A percentile compares a stretch with the other conserved stretches of the same genome.
Conservation (phyloP, 2,113 vertebrate species). For the Pseudolaguvia tuberculata region DNA sequence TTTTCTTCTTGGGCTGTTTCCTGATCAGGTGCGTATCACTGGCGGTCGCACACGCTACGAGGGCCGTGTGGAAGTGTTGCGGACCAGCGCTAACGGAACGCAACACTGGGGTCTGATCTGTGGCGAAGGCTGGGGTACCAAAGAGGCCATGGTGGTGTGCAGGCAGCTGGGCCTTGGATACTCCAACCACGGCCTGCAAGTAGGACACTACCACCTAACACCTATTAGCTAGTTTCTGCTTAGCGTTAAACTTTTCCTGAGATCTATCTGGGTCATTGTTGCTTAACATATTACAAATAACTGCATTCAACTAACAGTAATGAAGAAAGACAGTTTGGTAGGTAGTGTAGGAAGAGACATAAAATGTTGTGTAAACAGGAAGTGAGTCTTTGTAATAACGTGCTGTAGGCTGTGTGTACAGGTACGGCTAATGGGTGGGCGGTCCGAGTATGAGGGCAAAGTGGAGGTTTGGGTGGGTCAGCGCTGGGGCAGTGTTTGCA, state of each 20-base stretch:
- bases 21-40: conserved; percentile 82
- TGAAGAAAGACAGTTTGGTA: not conserved
- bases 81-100: conserved; percentile 63
- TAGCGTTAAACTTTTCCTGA: not conserved
- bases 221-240: not conserved
- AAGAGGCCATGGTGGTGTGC: conserved; percentile 86
- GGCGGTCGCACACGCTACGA: conserved; percentile 86
- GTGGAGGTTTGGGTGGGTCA: conserved; percentile 80
- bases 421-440: conserved; percentile 78
- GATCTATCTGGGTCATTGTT: not conserved
- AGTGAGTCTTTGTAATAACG: conserved; percentile 26
- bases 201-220: conserved; percentile 65
- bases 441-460: conserved; percentile 74
- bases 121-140: conserved; percentile 86
- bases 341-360: conserved; percentile 3
- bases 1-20: conserved; percentile 46
- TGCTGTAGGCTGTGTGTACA: conserved; percentile 57
- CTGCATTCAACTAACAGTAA: conserved; percentile 1
- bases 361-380: not conserved
- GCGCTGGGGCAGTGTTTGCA: conserved; percentile 82
- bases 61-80: conserved; percentile 85
- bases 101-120: conserved; percentile 88
- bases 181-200: conserved; percentile 87
- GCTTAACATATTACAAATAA: conserved; percentile 18
- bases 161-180: conserved; percentile 92